Evolutionary conservation across 2,888 invertebrate genomes (phyloP), one percentile per base, ranked within the genome.

Genomic region (Thalpophila matura): DNA sequence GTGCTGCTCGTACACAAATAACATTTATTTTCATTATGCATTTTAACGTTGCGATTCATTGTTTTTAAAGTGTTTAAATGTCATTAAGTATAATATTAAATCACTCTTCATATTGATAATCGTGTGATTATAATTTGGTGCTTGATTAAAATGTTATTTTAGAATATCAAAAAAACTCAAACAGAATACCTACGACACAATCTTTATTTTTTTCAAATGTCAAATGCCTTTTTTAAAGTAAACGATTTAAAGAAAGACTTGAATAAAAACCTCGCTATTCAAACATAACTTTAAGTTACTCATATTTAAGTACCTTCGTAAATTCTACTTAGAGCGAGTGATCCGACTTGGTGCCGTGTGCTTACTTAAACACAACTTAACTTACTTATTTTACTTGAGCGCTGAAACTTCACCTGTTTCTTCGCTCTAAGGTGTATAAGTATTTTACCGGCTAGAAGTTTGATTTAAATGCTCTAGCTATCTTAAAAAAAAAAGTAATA

Each of bases 301-400:
- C 47, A 42, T 50, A 57, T 45, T 53, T 70, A 58, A 49, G 66
- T 68, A 53, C 35, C 45, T 43, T 58, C 66, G 73, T 70, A 75
- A 74, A 74, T 69, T 74, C 61, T 63, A 69, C 69, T 58, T 67
- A 45, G 58, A 55, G 50, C 47, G 71, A 68, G 67, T 72, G 77
- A 70, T 75, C 71, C 76, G 62, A 56, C 46, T 67, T 43, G 61
- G 65, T 60, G 53, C 55, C 64, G 70, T 47, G 71, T 61, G 72
- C 71, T 67, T 70, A 81, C 79, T 81, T 74, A 80, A 77, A 60
- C 53, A 63, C 56, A 70, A 79, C 77, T 79, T 77, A 68, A 68
- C 58, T 73, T 67, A 77, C 80, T 79, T 77, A 81, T 81, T 77
- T 79, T 64, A 80, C 77, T 72, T 66, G 46, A 51, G 60, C 72